Conservation (phyloP, 2,797 vertebrate species). For the Podarcis lilfordi region DNA sequence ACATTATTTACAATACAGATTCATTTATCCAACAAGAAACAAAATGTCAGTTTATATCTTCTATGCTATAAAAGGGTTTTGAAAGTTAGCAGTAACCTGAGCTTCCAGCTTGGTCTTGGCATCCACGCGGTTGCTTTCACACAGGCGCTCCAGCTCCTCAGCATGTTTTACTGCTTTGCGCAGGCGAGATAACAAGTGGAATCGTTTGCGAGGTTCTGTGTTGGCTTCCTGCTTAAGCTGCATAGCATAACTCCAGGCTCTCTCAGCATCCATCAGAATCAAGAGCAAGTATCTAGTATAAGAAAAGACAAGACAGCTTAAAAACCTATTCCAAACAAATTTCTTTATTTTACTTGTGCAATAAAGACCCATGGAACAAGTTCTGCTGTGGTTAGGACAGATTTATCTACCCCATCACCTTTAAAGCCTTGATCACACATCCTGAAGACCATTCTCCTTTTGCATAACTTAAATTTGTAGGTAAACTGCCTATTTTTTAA, state of each 20-base stretch:
- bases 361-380: neutral
- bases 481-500: neutral
- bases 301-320: neutral
- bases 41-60: neutral
- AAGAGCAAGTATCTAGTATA: constrained; percentile 88
- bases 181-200: constrained; percentile 91
- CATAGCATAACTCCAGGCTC: constrained; percentile 99
- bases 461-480: neutral
- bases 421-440: neutral
- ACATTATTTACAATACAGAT: neutral
- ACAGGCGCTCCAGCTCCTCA: constrained; percentile 92
- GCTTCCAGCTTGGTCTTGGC: constrained; percentile 98
- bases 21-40: neutral
- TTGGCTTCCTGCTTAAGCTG: constrained; percentile 98
- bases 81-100: constrained; percentile 79
- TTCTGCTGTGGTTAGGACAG: neutral
- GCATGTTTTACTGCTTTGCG: constrained; percentile 97
- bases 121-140: constrained; percentile 92
- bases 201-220: constrained; percentile 96
- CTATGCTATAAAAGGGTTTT: neutral
- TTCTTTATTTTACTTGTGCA: fast-evolving
- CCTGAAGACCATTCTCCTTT: neutral
- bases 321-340: neutral
- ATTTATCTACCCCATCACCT: neutral
- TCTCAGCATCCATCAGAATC: constrained; percentile 96